Evolutionary conservation across 1,140 invertebrate species (phyloP), one percentile per base, ranked within the genome.

Genomic region (Sitodiplosis mosellana): DNA sequence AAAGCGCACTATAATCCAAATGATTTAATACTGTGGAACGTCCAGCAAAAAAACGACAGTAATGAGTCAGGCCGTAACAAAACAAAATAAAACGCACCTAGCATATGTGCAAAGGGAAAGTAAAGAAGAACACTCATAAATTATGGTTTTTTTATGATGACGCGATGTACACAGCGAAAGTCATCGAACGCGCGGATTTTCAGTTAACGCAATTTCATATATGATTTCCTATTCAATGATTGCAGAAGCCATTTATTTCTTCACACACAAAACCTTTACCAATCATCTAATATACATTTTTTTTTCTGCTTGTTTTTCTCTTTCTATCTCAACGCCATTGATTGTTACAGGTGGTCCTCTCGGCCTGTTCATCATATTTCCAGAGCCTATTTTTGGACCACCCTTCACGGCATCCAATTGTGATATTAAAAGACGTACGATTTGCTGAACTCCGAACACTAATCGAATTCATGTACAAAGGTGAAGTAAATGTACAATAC

Each of bases 401-500:
- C 65, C 87, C 87, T 52, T 85, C 82, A 61, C 80, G 84, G 54
- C 85, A 91, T 68, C 89, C 88, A 56, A 91, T 92, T 63, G 84
- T 92, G 62, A 90, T 92, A 61, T 76, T 92, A 52, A 88, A 90
- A 69, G 88, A 91, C 81, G 87, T 91, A 58, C 78, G 83, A 59
- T 87, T 87, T 69, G 71, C 79, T 56, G 87, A 91, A 69, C 75
- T 92, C 63, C 77, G 85, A 64, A 88, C 85, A 54, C 78, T 93
- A 60, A 81, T 92, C 62, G 85, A 91, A 73, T 92, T 91, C 77
- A 94, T 93, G 87, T 92, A 93, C 77, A 85, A 87, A 67, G 88
- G 88, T 56, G 88, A 92, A 69, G 87, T 92, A 53, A 90, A 87
- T 76, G 86, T 92, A 55, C 83, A 89, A 67, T 87, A 91, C 65